Evolutionary conservation across 2,113 vertebrate species (phyloP).

Genomic region (Siniperca chuatsi): DNA sequence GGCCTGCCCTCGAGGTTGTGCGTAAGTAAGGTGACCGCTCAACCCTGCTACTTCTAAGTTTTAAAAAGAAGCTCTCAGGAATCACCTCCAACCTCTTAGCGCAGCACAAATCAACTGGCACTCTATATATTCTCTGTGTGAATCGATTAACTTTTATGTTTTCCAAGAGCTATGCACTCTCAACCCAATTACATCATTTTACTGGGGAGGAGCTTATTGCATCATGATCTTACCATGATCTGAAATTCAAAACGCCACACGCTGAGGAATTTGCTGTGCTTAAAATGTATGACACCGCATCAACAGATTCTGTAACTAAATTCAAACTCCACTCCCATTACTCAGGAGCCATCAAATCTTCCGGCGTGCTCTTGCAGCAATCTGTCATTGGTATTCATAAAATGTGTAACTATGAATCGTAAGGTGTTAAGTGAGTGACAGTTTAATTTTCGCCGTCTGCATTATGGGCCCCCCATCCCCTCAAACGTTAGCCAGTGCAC

Average conservation of each 20-base stretch:
- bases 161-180: conserved; percentile 35
- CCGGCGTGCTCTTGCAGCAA: conserved; percentile 26
- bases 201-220: conserved; percentile 11
- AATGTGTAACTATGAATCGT: conserved; percentile 57
- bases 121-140: conserved; percentile 17
- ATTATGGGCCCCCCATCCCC: conserved; percentile 24
- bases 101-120: conserved; percentile 3
- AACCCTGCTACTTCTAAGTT: background rate
- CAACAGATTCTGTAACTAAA: conserved; percentile 37
- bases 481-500: conserved; percentile 34
- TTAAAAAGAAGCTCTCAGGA: conserved; percentile 10
- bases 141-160: conserved; percentile 48
- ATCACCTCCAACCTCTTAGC: conserved; percentile 14
- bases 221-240: conserved; percentile 49
- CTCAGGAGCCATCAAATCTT: conserved; percentile 60
- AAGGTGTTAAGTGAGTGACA: conserved; percentile 75
- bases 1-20: background rate
- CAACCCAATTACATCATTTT: conserved; percentile 34
- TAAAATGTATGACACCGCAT: conserved; percentile 56
- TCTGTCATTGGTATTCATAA: conserved; percentile 71
- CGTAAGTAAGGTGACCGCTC: background rate
- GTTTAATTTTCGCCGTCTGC: conserved; percentile 75
- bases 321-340: conserved; percentile 60
- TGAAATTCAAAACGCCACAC: conserved; percentile 31
- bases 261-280: conserved; percentile 28